phyloP scores from a whole-genome alignment of 2,797 vertebrate genomes.

The Phrynocephalus forsythii region DNA sequence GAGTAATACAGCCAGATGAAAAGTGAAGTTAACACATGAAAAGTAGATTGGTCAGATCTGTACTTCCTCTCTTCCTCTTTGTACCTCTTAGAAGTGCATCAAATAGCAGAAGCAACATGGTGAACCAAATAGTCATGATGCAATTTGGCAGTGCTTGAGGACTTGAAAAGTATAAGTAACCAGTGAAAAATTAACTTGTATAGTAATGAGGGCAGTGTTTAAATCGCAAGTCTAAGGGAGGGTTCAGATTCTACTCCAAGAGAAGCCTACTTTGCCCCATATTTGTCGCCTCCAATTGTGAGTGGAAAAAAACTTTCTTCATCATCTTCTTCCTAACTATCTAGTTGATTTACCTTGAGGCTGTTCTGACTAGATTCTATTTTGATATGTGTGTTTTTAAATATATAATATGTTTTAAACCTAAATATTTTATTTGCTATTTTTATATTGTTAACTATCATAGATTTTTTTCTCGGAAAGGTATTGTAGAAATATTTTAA shows the following conservation, averaged over 20 bases:
- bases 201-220: background rate
- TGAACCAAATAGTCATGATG: background rate
- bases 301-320: background rate
- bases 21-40: background rate
- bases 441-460: background rate
- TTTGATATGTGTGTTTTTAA: background rate
- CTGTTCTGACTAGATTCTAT: background rate
- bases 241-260: background rate
- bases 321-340: background rate
- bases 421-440: too few relatives aligned
- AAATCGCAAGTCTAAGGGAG: background rate
- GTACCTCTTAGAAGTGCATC: background rate
- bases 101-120: background rate
- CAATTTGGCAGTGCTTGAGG: background rate
- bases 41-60: background rate
- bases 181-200: background rate
- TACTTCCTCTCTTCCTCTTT: background rate
- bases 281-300: background rate
- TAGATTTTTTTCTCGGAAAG: background rate
- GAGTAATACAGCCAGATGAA: background rate
- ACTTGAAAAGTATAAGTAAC: background rate
- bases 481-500: background rate
- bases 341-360: background rate
- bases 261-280: too few relatives aligned
- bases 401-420: too few relatives aligned